Evolutionary conservation across 2,888 invertebrate genomes (phyloP).

Genomic region (Ophonus ardosiacus): DNA sequence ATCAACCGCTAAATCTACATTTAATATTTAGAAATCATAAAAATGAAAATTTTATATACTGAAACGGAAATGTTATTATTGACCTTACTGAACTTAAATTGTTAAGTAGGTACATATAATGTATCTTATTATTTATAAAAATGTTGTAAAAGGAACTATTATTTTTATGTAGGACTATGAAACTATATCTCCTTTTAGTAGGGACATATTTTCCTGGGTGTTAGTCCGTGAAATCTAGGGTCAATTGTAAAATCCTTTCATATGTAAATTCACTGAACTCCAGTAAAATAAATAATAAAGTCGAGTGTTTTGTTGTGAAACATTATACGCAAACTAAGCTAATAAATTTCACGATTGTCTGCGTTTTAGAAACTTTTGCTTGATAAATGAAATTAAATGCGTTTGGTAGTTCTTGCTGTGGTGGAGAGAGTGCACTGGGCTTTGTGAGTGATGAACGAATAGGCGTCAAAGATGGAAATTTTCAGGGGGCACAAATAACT

Average conservation of each 20-base stretch:
- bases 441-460: not conserved
- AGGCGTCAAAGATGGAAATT: not conserved
- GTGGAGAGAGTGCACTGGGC: not conserved
- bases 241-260: not conserved
- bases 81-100: too few species aligned
- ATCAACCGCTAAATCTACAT: not conserved
- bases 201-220: not conserved
- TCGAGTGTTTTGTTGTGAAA: conserved; percentile 17
- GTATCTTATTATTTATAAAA: too few species aligned
- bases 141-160: not conserved
- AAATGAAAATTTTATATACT: not conserved
- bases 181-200: not conserved
- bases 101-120: too few species aligned
- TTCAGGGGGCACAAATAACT: not conserved
- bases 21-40: not conserved
- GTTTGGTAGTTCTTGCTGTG: conserved; percentile 6
- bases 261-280: conserved; percentile 15
- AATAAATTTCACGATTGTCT: conserved; percentile 55
- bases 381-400: conserved; percentile 51
- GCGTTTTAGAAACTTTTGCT: conserved; percentile 27
- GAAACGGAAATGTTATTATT: not conserved
- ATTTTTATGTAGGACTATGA: not conserved
- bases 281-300: conserved; percentile 32
- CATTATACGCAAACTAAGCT: conserved; percentile 49
- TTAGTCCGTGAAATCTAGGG: not conserved